A percentile compares a stretch with the other conserved stretches of the same genome.
phyloP scores from a whole-genome alignment of 2,888 invertebrate species.

The Leucoptera coffeella region DNA sequence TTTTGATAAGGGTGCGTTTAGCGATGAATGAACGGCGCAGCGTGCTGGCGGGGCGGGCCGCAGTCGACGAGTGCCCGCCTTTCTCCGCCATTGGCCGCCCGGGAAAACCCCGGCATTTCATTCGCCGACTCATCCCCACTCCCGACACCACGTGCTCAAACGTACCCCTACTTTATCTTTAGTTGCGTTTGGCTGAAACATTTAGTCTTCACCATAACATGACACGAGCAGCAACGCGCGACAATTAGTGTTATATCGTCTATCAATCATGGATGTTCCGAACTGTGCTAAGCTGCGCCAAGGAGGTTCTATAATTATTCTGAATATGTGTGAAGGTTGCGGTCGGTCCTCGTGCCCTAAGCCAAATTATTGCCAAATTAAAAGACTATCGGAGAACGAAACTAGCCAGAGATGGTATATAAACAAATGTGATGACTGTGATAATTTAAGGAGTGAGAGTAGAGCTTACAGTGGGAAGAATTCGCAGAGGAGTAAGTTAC shows the following conservation, averaged over 20 bases:
- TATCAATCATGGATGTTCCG: conserved; percentile 22
- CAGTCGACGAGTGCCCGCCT: conserved; percentile 10
- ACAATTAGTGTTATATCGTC: not conserved
- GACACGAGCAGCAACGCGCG: conserved; percentile 30
- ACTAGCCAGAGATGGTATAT: no score
- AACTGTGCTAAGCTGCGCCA: conserved; percentile 28
- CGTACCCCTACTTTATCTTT: conserved; percentile 34
- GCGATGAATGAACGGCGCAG: conserved; percentile 8
- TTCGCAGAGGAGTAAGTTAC: conserved; percentile 36
- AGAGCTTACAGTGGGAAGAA: conserved; percentile 28
- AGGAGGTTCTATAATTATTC: conserved; percentile 32
- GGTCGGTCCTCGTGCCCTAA: no score
- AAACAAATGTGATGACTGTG: conserved; percentile 44
- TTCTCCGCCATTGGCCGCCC: conserved; percentile 22
- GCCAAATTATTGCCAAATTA: no score
- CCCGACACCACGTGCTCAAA: conserved; percentile 20
- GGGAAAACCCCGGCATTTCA: conserved; percentile 19
- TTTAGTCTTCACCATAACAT: conserved; percentile 44
- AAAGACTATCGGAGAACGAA: no score
- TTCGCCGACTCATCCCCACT: conserved; percentile 27
- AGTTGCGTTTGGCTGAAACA: conserved; percentile 33
- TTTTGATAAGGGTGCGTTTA: conserved; percentile 14
- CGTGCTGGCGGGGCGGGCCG: conserved; percentile 16
- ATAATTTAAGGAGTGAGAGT: conserved; percentile 33
- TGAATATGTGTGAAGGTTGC: conserved; percentile 18